phyloP scores from a whole-genome alignment of 1,140 invertebrate genomes.

The Anadara kagoshimensis region DNA sequence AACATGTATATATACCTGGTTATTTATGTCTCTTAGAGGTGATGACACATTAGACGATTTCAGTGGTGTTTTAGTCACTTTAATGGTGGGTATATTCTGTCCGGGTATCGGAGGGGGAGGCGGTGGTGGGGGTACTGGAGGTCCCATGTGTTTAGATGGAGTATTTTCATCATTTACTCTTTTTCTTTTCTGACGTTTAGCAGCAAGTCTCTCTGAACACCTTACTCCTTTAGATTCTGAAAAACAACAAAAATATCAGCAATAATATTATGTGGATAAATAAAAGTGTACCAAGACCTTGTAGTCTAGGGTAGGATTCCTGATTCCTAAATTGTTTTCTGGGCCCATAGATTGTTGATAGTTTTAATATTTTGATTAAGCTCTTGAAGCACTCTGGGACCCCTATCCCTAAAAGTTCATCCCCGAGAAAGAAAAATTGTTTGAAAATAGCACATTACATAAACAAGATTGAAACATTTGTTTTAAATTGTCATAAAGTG shows the following conservation, averaged over 20 bases:
- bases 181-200: constrained; percentile 9
- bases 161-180: constrained; percentile 18
- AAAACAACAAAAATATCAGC: constrained; percentile 1
- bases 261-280: no score
- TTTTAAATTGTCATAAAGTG: no score
- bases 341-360: no score
- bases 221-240: constrained; percentile 46
- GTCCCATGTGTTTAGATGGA: background rate
- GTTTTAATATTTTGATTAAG: no score
- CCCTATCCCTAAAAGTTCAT: no score
- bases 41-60: constrained; percentile 6
- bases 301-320: no score
- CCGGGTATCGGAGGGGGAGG: constrained; percentile 18
- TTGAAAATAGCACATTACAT: no score
- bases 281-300: no score
- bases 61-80: background rate
- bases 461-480: no score
- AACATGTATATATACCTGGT: background rate
- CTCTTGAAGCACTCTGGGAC: no score
- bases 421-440: no score
- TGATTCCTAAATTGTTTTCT: no score
- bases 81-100: background rate
- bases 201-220: constrained; percentile 39
- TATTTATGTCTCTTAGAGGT: constrained; percentile 31
- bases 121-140: constrained; percentile 13